Conservation (phyloP, 2,797 vertebrate species). For the Gymnoscopelus braueri region DNA sequence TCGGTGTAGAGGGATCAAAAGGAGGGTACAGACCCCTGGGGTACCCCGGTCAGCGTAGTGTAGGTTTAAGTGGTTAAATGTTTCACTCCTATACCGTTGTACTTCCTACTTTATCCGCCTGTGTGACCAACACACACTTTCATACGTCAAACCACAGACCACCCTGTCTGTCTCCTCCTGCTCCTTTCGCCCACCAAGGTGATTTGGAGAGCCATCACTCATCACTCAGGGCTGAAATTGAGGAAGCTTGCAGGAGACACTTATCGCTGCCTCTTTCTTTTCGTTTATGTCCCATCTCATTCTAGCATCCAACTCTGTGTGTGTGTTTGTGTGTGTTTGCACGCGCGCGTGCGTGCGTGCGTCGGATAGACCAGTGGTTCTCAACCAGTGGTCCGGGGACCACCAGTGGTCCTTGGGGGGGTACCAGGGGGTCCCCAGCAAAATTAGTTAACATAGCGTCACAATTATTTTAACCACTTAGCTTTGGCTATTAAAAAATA, state of each 20-base stretch:
- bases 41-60: too few species aligned
- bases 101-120: neutral
- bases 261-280: slow-evolving; percentile 30
- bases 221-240: neutral
- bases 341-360: neutral
- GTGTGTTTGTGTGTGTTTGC: neutral
- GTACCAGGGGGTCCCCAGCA: too few species aligned
- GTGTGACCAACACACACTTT: neutral
- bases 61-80: neutral
- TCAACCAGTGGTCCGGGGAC: too few species aligned
- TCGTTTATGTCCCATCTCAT: slow-evolving; percentile 20
- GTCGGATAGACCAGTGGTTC: too few species aligned
- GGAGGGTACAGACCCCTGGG: too few species aligned
- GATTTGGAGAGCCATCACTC: slow-evolving; percentile 37
- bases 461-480: too few species aligned
- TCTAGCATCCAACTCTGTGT: neutral
- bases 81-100: neutral
- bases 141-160: slow-evolving; percentile 19
- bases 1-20: too few species aligned
- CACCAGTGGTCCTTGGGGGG: too few species aligned
- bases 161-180: slow-evolving; percentile 5
- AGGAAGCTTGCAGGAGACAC: neutral
- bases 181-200: slow-evolving; percentile 15
- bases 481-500: too few species aligned
- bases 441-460: too few species aligned